phyloP scores from a whole-genome alignment of 2,888 invertebrate genomes.

The Mesochorus sp. region DNA sequence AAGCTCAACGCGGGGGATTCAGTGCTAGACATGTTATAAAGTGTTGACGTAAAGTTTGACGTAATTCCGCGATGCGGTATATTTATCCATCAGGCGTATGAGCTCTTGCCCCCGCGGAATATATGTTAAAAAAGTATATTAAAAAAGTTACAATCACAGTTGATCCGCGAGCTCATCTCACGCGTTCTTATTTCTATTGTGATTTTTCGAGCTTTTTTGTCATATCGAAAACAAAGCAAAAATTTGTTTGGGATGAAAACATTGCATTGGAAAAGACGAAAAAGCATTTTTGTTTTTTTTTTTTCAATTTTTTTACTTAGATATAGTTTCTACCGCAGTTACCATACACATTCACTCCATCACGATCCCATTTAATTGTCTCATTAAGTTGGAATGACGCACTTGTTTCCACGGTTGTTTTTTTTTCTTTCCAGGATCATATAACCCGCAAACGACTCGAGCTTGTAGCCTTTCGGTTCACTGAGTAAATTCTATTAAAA shows the following conservation, averaged over 20 bases:
- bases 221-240: too few species aligned
- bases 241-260: too few species aligned
- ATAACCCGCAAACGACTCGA: neutral
- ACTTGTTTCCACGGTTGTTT: neutral
- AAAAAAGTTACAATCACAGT: neutral
- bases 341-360: neutral
- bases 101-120: neutral
- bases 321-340: neutral
- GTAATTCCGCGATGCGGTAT: conserved; percentile 11
- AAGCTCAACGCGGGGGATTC: conserved; percentile 10
- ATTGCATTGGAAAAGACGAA: too few species aligned
- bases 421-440: neutral
- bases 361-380: neutral
- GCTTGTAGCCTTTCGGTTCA: neutral
- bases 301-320: too few species aligned
- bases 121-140: neutral
- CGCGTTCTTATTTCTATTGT: too few species aligned
- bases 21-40: neutral
- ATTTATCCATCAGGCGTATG: conserved; percentile 19
- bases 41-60: conserved; percentile 30
- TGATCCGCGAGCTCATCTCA: neutral
- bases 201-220: too few species aligned
- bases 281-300: too few species aligned
- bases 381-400: neutral
- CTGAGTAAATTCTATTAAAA: conserved; percentile 21